Evolutionary conservation across 2,113 vertebrate genomes (phyloP).

Genomic region (Columba janthina): DNA sequence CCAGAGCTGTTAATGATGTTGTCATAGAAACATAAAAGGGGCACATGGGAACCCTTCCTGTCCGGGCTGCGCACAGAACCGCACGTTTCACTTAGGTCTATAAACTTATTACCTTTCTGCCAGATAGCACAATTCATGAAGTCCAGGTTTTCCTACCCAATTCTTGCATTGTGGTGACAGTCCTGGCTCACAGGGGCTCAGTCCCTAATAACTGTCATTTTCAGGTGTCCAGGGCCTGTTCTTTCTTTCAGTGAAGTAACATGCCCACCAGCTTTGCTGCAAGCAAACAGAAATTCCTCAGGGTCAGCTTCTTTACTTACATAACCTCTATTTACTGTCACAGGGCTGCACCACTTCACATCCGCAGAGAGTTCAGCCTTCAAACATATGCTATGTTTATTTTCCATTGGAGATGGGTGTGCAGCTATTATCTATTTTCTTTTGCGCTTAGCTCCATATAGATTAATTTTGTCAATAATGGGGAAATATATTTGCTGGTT

Average conservation of each 20-base stretch:
- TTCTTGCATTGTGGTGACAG: rapidly evolving
- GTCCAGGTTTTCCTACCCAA: background rate
- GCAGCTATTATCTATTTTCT: background rate
- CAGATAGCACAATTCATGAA: background rate
- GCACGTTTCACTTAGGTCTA: background rate
- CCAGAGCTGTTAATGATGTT: background rate
- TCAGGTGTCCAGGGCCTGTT: background rate
- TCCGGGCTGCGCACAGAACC: background rate
- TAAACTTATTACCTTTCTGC: background rate
- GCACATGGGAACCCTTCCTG: background rate
- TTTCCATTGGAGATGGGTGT: constrained; percentile 5
- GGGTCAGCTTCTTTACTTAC: background rate
- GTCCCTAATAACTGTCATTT: background rate
- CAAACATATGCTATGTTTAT: background rate
- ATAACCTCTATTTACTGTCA: background rate
- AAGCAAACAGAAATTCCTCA: background rate
- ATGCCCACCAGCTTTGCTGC: background rate
- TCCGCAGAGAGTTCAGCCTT: background rate
- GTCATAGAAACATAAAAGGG: constrained; percentile 18
- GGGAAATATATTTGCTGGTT: background rate
- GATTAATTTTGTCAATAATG: background rate
- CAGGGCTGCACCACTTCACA: background rate
- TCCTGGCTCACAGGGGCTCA: background rate
- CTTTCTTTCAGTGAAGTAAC: background rate
- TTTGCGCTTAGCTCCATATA: background rate